These are phyloP conservation scores for Eulemur macaco DNA, from an alignment of 2,113 vertebrate species.

Conservation along the genomic window DNA sequence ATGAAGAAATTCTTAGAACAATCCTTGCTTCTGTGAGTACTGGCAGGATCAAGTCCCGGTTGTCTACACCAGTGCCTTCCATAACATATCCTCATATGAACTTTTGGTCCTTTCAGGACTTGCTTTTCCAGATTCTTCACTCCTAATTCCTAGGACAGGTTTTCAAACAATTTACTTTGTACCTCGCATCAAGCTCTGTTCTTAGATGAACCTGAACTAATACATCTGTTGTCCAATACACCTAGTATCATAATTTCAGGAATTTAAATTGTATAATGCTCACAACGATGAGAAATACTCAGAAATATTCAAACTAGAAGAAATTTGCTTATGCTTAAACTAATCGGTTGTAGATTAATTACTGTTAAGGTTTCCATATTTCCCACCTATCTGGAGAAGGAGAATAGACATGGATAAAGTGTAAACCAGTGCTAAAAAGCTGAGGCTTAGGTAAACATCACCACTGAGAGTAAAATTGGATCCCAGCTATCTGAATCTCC, in stretches of 20 bases:
- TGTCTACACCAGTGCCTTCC: neutral
- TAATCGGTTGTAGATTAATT: neutral
- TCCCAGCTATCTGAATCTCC: neutral
- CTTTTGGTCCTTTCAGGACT: neutral
- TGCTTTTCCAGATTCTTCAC: neutral
- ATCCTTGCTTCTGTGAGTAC: neutral
- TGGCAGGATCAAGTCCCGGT: neutral
- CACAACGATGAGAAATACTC: neutral
- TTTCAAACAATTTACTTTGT: neutral
- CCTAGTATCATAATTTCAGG: neutral
- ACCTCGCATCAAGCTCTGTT: neutral
- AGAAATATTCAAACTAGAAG: neutral
- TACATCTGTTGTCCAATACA: neutral
- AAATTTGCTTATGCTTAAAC: neutral
- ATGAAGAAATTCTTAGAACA: neutral
- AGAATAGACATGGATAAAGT: rapidly evolving
- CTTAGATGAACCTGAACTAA: neutral
- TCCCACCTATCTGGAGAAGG: neutral
- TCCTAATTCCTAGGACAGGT: neutral
- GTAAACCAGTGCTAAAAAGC: neutral
- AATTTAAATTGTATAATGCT: neutral
- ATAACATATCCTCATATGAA: neutral
- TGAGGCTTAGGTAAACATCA: neutral
- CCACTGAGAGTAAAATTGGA: neutral
- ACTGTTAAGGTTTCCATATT: neutral